Evolutionary conservation across 2,113 vertebrate genomes (phyloP).

Genomic region (Cariama cristata): DNA sequence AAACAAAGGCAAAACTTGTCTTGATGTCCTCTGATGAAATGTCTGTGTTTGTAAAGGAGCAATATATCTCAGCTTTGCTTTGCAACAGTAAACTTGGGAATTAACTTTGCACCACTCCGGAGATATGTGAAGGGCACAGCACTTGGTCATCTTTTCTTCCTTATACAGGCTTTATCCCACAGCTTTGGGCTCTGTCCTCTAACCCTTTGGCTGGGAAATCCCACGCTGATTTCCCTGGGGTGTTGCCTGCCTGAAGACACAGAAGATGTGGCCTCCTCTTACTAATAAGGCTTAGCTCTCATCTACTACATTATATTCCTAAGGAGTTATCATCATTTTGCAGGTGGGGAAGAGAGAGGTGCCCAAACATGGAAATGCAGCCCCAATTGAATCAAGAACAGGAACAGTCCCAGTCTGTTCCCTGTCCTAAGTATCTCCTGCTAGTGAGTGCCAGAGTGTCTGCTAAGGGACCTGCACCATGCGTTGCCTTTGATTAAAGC

Average conservation of each 20-base stretch:
- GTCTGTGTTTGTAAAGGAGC: conserved; percentile 16
- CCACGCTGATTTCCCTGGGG: not conserved
- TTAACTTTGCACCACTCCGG: not conserved
- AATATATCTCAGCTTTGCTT: not conserved
- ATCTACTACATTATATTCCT: not conserved
- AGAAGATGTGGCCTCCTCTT: not conserved
- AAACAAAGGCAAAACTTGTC: conserved; percentile 17
- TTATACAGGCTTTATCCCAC: not conserved
- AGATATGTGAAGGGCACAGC: not conserved
- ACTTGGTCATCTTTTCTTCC: not conserved
- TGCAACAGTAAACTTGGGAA: not conserved
- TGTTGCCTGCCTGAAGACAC: not conserved
- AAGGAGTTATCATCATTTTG: not conserved
- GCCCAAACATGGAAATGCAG: not conserved
- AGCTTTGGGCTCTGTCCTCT: not conserved
- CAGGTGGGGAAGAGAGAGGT: not conserved
- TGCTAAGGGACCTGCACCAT: not conserved
- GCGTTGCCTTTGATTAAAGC: not conserved
- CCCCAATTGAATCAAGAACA: not conserved
- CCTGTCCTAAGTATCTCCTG: not conserved
- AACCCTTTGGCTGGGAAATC: not conserved
- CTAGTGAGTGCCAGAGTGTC: not conserved
- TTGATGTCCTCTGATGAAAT: conserved; percentile 12
- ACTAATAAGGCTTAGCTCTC: not conserved
- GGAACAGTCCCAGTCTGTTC: not conserved